phyloP scores from a whole-genome alignment of 2,888 invertebrate species.

The Thera obeliscata region DNA sequence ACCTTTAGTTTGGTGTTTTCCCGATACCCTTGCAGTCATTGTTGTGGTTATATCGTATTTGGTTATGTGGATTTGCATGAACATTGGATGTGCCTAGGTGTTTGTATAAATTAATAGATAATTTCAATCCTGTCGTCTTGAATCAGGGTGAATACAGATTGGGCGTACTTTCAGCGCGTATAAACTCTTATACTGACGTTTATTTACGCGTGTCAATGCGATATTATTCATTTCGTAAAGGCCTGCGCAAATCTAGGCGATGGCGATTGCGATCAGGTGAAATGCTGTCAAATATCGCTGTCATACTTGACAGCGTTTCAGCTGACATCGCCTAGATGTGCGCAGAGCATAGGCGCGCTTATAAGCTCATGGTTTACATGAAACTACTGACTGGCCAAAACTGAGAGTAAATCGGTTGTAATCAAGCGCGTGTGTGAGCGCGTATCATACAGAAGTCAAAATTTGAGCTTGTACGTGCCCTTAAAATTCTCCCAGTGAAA shows the following conservation, averaged over 20 bases:
- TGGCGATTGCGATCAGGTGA: too few species aligned
- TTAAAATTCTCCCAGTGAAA: not conserved
- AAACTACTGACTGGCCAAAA: too few species aligned
- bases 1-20: slow-evolving; percentile 57
- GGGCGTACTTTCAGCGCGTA: not conserved
- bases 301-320: too few species aligned
- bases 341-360: too few species aligned
- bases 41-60: slow-evolving; percentile 50
- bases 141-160: not conserved
- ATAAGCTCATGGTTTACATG: too few species aligned
- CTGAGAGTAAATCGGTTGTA: too few species aligned
- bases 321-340: too few species aligned
- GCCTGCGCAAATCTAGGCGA: too few species aligned
- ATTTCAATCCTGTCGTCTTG: not conserved
- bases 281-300: too few species aligned
- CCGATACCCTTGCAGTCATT: slow-evolving; percentile 46
- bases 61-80: slow-evolving; percentile 36
- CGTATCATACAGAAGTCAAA: not conserved
- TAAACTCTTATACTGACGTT: not conserved
- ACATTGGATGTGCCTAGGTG: slow-evolving; percentile 18
- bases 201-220: too few species aligned
- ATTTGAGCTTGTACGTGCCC: not conserved
- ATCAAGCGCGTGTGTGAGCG: too few species aligned
- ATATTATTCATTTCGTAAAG: too few species aligned
- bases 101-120: slow-evolving; percentile 7